Base-by-base conservation (phyloP, 2,888 invertebrate genomes). In the Suillia variegata region DNA sequence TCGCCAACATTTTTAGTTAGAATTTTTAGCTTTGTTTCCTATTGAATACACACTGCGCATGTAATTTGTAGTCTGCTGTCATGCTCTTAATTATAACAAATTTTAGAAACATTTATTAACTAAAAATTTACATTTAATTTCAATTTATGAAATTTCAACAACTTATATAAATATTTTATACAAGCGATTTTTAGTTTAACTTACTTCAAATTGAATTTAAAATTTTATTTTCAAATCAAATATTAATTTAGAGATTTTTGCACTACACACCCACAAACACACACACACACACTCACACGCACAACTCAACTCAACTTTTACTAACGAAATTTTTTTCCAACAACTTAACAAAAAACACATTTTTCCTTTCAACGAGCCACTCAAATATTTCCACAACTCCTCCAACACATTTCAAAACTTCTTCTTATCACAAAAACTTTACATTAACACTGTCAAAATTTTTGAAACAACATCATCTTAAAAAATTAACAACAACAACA, bases 401-500 rank as follows among this genome's bases (percentile, higher is more conserved):
- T n/a, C n/a, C 12, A 31, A 13, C n/a, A 13, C 38, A 38, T 38
- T 38, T 13, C n/a, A 38, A 8, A 38, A 38, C n/a, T 38, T 38
- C 38, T n/a, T 13, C n/a, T 38, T 38, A n/a, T 38, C n/a, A n/a
- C n/a, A n/a, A 38, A 38, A 38, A 13, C n/a, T 38, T 38, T n/a
- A 13, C 15, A 38, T 38, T 38, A 13, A 38, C n/a, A 13, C 8
- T n/a, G n/a, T n/a, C n/a, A n/a, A n/a, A n/a, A n/a, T 51, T n/a
- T 26, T 51, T 12, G 18, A 1, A 48, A 47, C n/a, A 42, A 21
- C 33, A 42, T 31, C 45, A 54, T 45, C 54, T 12, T 47, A 26
- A n/a, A n/a, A n/a, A n/a, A n/a, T n/a, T n/a, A n/a, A n/a, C n/a
- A n/a, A n/a, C n/a, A n/a, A n/a, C n/a, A n/a, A n/a, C n/a, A n/a